Conservation (phyloP, 1,140 invertebrate genomes). For the Ditylenchus dipsaci region DNA sequence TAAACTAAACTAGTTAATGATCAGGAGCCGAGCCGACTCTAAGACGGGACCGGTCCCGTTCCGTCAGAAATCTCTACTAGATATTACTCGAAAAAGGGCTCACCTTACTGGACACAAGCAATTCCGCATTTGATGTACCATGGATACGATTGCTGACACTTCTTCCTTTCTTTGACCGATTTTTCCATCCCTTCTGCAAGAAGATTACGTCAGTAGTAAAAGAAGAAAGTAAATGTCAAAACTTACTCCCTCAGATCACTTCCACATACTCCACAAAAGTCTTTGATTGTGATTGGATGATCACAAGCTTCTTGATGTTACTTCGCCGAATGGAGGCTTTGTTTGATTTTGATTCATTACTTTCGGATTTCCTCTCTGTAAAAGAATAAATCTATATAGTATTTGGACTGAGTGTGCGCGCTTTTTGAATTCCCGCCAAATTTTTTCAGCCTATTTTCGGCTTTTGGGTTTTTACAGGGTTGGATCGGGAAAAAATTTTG, state of each 20-base stretch:
- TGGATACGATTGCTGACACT: conserved; percentile 60
- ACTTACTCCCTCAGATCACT: conserved; percentile 72
- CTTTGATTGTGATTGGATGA: conserved; percentile 92
- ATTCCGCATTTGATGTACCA: conserved; percentile 63
- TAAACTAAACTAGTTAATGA: conserved; percentile 41
- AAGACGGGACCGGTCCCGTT: no score
- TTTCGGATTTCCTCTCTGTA: no score
- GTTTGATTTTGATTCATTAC: no score
- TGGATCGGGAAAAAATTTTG: no score
- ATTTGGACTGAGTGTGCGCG: no score
- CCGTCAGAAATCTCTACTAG: no score
- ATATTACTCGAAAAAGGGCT: no score
- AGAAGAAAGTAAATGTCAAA: conserved; percentile 7
- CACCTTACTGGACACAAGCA: conserved; percentile 61
- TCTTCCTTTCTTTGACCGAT: conserved; percentile 53
- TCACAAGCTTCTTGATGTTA: conserved; percentile 64
- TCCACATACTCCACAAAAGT: conserved; percentile 96
- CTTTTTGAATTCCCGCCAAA: no score
- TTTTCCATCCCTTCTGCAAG: conserved; percentile 38
- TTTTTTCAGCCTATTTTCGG: no score
- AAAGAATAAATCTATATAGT: no score
- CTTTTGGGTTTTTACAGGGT: no score
- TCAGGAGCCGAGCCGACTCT: not conserved
- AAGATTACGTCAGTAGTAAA: not conserved
- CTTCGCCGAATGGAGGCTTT: no score